These are phyloP conservation scores for Phoeniculus purpureus DNA, from an alignment of 2,797 vertebrate genomes.

Conservation along the genomic window DNA sequence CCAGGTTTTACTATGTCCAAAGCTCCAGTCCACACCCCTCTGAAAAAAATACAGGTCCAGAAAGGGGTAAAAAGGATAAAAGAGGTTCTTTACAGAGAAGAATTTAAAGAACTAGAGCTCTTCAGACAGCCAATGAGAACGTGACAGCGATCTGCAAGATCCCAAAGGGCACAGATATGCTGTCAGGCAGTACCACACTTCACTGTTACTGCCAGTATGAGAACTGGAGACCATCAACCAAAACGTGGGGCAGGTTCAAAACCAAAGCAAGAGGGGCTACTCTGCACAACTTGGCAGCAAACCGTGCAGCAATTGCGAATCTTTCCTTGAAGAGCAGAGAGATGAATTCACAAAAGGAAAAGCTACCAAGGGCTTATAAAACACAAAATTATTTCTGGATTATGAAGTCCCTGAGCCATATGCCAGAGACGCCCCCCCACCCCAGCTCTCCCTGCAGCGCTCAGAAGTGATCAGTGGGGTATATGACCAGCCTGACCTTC, in stretches of 20 bases:
- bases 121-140: neutral
- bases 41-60: neutral
- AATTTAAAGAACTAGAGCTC: neutral
- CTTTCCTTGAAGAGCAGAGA: neutral
- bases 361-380: neutral
- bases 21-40: neutral
- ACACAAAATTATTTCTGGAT: neutral
- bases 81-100: neutral
- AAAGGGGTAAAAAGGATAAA: neutral
- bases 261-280: neutral
- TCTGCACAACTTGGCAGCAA: accelerated
- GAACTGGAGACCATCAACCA: neutral
- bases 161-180: neutral
- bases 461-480: accelerated
- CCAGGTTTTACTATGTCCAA: neutral
- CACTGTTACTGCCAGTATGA: neutral
- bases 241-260: accelerated
- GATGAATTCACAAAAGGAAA: neutral
- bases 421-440: neutral
- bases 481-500: neutral
- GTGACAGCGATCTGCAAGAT: neutral
- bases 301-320: neutral
- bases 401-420: neutral
- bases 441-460: neutral
- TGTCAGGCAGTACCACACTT: neutral